Base-by-base conservation (phyloP, 2,113 vertebrate species). In the Pionites leucogaster region DNA sequence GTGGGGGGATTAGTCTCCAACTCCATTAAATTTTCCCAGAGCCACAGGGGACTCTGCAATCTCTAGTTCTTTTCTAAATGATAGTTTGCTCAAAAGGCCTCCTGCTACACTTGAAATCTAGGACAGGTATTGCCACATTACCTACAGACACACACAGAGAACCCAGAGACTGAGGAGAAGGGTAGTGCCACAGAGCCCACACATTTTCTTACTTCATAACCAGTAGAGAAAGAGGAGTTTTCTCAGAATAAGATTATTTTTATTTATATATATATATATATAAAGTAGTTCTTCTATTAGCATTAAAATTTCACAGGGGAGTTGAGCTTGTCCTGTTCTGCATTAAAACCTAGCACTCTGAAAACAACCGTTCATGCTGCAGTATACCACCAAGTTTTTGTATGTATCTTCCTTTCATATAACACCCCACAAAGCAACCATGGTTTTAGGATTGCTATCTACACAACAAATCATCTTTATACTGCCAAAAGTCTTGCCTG, bases 11-110 rank as follows among this genome's bases (percentile, higher is more conserved):
- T 92, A 91, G 88, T 65, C 86, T 93, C 68, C 82, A 88, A 78
- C n/a, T 88, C 85, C 82, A 91, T 93, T 93, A 95, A 63, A 90
- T 90, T 90, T 88, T 80, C 42, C 68, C 60, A 83, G 39, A 93
- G 35, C 64, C 93, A 78, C 39, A n/a, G 80, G 82, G 69, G 60
- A 95, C 60, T 68, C 5, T 59, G 28, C 71, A 92, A 82, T 91
- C 84, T 94, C 62, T 52, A 82, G 33, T 17, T 89, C 77, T 90
- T 88, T 90, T 78, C 86, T 92, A 93, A 90, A 78, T 71, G 55
- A 71, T 12, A 90, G 82, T 76, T 90, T 75, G 47, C 67, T 85
- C 91, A 76, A 92, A 95, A 75, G 44, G 25, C 70, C 65, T 92
- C 77, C 65, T 72, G 72, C 79, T 94, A 88, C 41, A 29, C 46